Percentiles rank a stretch among this genome's conserved stretches.
Evolutionary conservation across 2,797 vertebrate species (phyloP).

Genomic region (Spea hammondii): DNA sequence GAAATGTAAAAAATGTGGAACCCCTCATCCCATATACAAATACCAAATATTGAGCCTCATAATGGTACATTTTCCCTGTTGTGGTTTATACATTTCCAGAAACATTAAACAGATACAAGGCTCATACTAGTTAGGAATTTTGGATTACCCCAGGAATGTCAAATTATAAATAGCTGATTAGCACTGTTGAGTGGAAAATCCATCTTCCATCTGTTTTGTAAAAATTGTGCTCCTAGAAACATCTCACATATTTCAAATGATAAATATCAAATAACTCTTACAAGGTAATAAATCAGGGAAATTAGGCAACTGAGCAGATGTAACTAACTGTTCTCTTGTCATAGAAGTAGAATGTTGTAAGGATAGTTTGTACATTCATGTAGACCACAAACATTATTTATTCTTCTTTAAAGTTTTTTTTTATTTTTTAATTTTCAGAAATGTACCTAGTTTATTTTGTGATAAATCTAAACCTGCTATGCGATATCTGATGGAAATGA

Average conservation of each 20-base stretch:
- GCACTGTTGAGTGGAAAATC: not conserved
- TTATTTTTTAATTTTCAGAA: too few relatives aligned
- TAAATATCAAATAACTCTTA: conserved; percentile 14
- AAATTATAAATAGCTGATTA: conserved; percentile 1
- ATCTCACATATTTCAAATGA: conserved; percentile 3
- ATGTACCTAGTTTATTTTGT: too few relatives aligned
- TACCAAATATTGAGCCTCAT: too few relatives aligned
- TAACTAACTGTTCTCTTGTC: not conserved
- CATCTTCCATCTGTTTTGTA: not conserved
- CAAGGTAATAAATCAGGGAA: not conserved
- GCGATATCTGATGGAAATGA: too few relatives aligned
- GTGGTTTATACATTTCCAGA: too few relatives aligned
- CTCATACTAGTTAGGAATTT: not conserved
- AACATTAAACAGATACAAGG: not conserved
- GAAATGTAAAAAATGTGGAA: too few relatives aligned
- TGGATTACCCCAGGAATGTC: not conserved
- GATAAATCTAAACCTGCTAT: too few relatives aligned
- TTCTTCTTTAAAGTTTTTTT: too few relatives aligned
- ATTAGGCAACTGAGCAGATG: not conserved
- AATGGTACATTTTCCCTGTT: too few relatives aligned
- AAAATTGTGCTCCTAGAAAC: not conserved
- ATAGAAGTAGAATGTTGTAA: not conserved
- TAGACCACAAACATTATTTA: too few relatives aligned
- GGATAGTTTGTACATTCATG: too few relatives aligned
- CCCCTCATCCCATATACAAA: too few relatives aligned